These are phyloP conservation scores for Callaeas wilsoni DNA, from an alignment of 2,113 vertebrate genomes.

Conservation along the genomic window DNA sequence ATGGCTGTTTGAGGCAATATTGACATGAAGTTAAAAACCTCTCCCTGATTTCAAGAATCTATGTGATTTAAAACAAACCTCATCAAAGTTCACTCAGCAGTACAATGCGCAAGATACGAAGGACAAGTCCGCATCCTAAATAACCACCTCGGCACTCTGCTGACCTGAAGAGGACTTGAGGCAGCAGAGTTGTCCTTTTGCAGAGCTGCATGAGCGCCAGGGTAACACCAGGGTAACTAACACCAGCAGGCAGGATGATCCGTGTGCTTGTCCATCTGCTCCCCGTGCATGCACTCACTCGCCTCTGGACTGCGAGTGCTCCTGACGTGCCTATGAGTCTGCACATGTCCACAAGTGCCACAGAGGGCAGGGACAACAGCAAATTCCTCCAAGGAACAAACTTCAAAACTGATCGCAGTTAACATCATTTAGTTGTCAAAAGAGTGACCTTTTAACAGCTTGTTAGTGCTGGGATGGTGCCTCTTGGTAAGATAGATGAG, in stretches of 20 bases:
- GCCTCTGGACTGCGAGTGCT: neutral
- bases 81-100: neutral
- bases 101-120: neutral
- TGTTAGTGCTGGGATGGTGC: neutral
- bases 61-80: neutral
- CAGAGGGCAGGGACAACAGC: neutral
- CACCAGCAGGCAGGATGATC: neutral
- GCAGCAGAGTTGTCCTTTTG: neutral
- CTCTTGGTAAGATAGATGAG: neutral
- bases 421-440: neutral
- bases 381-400: neutral
- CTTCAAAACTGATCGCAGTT: neutral
- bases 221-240: neutral
- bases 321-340: fast-evolving
- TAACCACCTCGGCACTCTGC: neutral
- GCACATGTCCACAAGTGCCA: neutral
- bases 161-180: fast-evolving
- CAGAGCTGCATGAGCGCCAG: neutral
- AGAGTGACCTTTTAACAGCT: neutral
- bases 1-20: neutral
- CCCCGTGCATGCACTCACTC: neutral
- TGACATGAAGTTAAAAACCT: neutral
- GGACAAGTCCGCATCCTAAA: neutral
- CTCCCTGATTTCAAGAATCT: neutral
- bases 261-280: neutral